Conservation (phyloP, 2,888 invertebrate genomes). For the Hypomecis punctinalis region DNA sequence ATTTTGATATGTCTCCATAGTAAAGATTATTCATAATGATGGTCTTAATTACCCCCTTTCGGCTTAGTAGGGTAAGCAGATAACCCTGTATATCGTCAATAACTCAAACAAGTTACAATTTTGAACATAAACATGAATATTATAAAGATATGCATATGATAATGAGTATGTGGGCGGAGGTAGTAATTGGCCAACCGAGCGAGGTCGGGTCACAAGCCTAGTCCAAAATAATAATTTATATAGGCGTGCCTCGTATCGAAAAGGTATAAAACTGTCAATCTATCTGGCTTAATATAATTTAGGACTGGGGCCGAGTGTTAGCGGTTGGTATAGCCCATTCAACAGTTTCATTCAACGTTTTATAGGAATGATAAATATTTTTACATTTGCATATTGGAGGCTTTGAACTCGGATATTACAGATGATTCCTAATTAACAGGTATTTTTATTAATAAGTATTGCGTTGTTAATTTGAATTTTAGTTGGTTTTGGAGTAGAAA, state of each 20-base stretch:
- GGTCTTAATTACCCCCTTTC: too few species aligned
- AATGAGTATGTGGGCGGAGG: conserved; percentile 38
- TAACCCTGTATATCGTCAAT: neutral
- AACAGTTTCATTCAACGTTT: conserved; percentile 28
- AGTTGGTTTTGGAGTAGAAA: too few species aligned
- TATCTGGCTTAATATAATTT: conserved; percentile 40
- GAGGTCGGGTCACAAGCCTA: conserved; percentile 43
- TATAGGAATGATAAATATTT: conserved; percentile 18
- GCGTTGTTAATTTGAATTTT: too few species aligned
- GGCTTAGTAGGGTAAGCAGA: too few species aligned
- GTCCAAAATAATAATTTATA: conserved; percentile 41
- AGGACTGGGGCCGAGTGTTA: conserved; percentile 19
- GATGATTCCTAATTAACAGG: conserved; percentile 12
- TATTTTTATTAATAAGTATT: neutral
- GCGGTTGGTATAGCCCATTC: conserved; percentile 28
- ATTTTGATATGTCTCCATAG: too few species aligned
- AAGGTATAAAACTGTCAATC: conserved; percentile 44
- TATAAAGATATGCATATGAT: conserved; percentile 34
- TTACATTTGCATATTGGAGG: conserved; percentile 6
- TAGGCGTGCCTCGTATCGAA: conserved; percentile 40
- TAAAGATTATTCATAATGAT: too few species aligned
- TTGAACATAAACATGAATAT: conserved; percentile 10
- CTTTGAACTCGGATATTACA: conserved; percentile 5
- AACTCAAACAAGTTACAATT: conserved; percentile 10
- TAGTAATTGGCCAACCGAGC: conserved; percentile 40